Base-by-base conservation (phyloP, 2,797 vertebrate genomes). In the Rachycentron canadum region DNA sequence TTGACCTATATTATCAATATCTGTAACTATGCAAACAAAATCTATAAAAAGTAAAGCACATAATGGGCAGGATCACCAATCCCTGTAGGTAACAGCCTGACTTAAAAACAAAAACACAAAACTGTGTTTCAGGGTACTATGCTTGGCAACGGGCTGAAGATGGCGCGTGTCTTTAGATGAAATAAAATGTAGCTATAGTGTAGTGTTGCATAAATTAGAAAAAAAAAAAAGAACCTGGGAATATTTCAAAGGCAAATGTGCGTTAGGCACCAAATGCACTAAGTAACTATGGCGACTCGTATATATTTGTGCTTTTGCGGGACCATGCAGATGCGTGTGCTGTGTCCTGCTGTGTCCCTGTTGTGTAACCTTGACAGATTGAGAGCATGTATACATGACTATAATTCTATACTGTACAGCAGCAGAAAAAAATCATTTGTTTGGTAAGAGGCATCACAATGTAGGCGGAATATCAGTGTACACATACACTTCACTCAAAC, bases 311-410 rank as follows among this genome's bases (percentile, higher is more conserved):
- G 70, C 62, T 71, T 82, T 70, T 47, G 34, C 43, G 13, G 52
- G 62, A 49, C 72, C 41, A 25, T 32, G 50, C 32, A 72, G 63
- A 62, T 67, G 58, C 34, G 23, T 76, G 75, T 71, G 45, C 68
- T 82, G 43, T 36, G 17, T n/a, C n/a, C n/a, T n/a, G 32, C 32
- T 32, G 32, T 32, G 63, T 76, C 59, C 79, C 62, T 73, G 65
- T 84, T 88, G 79, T 79, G 65, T 79, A 87, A 86, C 69, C 43
- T 66, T 90, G 90, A 91, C 89, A 90, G 84, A 87, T 85, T 87
- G 73, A 81, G 82, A 83, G 78, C 87, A 87, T 78, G 75, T 71
- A 63, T 73, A 83, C 55, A 75, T 65, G 52, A 55, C 74, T 76
- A 69, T 63, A 73, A 58, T 47, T 56, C 50, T 79, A 38, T 55